Evolutionary conservation across 2,113 vertebrate species (phyloP), one percentile per base, ranked within the genome.

Genomic region (Melanerpes formicivorus): DNA sequence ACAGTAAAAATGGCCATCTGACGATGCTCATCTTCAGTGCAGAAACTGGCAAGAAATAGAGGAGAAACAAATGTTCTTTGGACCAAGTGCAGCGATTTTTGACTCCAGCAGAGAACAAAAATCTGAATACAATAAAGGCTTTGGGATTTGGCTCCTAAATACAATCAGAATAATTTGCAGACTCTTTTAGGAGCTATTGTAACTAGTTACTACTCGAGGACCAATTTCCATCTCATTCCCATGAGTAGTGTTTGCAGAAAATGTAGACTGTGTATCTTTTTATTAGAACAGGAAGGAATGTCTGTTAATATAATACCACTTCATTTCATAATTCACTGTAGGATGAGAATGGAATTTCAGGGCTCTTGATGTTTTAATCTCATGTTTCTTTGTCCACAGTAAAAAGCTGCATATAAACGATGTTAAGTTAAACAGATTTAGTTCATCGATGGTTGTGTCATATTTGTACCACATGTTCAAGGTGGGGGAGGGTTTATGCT

Each of bases 271-370:
- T 37, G 6, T 85, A 59, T 92, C 59, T 88, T 92, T 92, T 91
- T 89, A 92, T 90, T 93, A 87, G 67, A 88, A 63, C 27, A 52
- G 59, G 83, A 90, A 90, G 63, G 84, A 94, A 79, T 74, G 87
- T 52, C 55, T 88, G 78, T 56, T 95, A 94, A 88, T 95, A 25
- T 40, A 91, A 89, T 4, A 12, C 9, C 9, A 3, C 52, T 90
- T 87, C 87, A 93, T 89, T 95, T 95, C 60, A 63, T 84, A 87
- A 89, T 80, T 95, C 84, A 42, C 19, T 77, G 50, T 71, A 82
- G 78, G 72, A 77, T 48, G 21, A 79, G 84, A 85, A 85, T 48
- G 79, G 71, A 50, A 87, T 95, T 94, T 90, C 88, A 55, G 81
- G 71, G 75, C 69, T 89, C 75, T 66, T 69, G 60, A 22, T 85